Percentiles rank a stretch among this genome's conserved stretches.
Evolutionary conservation across 2,797 vertebrate genomes (phyloP).

Genomic region (Sebastes vulpes): DNA sequence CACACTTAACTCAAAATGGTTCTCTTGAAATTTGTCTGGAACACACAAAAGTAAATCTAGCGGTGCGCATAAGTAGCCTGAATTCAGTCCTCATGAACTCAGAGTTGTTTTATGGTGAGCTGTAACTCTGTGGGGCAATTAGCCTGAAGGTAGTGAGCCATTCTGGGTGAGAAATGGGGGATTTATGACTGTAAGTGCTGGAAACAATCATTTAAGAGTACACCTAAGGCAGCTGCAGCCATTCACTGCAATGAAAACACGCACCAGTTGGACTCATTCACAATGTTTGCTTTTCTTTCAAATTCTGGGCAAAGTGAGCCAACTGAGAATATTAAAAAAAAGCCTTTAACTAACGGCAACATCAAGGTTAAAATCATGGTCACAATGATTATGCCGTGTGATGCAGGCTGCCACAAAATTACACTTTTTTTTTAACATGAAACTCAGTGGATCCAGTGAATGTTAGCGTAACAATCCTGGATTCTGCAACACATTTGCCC

Average conservation of each 20-base stretch:
- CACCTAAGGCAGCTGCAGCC: conserved; percentile 28
- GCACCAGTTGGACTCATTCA: conserved; percentile 1
- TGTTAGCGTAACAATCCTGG: background rate
- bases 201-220: conserved; percentile 51
- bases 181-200: conserved; percentile 44
- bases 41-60: background rate
- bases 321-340: conserved; percentile 1
- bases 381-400: background rate
- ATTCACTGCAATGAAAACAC: conserved; percentile 13
- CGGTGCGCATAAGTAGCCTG: background rate
- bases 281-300: conserved; percentile 13
- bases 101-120: conserved; percentile 36
- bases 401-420: background rate
- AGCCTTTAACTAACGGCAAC: conserved; percentile 1
- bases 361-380: background rate
- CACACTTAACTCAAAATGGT: background rate
- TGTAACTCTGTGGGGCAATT: conserved; percentile 51
- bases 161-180: conserved; percentile 20
- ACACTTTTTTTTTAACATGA: background rate
- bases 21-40: background rate
- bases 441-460: background rate
- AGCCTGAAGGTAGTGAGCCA: conserved; percentile 35
- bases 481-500: background rate
- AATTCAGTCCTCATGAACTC: conserved; percentile 14
- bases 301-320: background rate